Percentiles rank a stretch among this genome's conserved stretches.
Conservation (phyloP, 2,888 invertebrate species). For the Cataglyphis albicans region DNA sequence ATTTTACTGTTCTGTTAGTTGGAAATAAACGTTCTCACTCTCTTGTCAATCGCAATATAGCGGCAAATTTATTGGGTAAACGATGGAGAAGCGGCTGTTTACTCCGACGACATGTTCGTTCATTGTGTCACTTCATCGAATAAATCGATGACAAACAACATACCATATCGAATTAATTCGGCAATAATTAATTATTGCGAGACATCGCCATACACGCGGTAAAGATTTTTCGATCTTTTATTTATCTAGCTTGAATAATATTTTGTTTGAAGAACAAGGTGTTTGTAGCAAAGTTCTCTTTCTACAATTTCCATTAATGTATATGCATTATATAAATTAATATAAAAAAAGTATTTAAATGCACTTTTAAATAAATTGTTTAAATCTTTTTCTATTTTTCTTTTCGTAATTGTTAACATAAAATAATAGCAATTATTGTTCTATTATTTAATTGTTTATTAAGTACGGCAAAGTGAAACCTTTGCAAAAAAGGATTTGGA, state of each 20-base stretch:
- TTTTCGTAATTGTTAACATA: background rate
- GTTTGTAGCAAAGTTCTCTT: background rate
- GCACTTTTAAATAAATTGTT: background rate
- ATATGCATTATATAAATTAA: background rate
- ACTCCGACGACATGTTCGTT: conserved; percentile 13
- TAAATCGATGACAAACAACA: conserved; percentile 34
- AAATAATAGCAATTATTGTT: conserved; percentile 9
- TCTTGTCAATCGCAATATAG: conserved; percentile 46
- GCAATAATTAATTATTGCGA: conserved; percentile 28
- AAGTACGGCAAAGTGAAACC: background rate
- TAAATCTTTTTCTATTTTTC: background rate
- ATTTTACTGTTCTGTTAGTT: conserved; percentile 14
- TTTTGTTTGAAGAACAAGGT: background rate
- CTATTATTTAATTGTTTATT: background rate
- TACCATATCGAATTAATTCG: conserved; percentile 14
- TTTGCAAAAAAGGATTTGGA: background rate
- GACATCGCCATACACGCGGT: background rate
- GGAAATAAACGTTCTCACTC: conserved; percentile 44
- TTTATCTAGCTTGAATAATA: background rate
- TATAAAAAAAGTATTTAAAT: background rate
- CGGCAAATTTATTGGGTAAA: conserved; percentile 34
- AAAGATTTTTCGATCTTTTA: background rate
- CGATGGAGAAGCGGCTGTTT: conserved; percentile 30
- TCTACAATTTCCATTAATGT: too few species aligned
- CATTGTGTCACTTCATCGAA: conserved; percentile 30